Conservation (phyloP, 2,113 vertebrate genomes). For the Cyphomyrus plagiostoma region DNA sequence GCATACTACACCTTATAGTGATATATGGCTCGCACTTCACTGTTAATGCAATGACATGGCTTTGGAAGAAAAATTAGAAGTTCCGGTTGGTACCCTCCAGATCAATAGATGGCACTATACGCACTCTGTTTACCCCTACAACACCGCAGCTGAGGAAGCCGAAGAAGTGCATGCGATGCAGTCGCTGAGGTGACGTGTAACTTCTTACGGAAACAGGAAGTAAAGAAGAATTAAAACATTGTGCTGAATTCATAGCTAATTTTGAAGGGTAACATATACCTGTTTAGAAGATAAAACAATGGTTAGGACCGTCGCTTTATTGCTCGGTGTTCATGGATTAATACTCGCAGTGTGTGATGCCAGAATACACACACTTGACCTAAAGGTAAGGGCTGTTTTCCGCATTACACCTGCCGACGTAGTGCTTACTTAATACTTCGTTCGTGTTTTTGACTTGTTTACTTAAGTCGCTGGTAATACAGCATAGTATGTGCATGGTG, state of each 20-base stretch:
- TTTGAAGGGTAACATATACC: not conserved
- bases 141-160: not conserved
- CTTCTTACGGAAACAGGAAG: slow-evolving; percentile 33
- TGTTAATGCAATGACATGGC: too few relatives aligned
- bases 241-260: not conserved
- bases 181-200: slow-evolving; percentile 35
- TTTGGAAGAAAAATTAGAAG: not conserved
- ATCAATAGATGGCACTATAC: not conserved
- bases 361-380: slow-evolving; percentile 55
- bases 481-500: not conserved
- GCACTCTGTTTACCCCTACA: not conserved
- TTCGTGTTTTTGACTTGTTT: not conserved
- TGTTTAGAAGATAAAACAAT: not conserved
- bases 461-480: not conserved
- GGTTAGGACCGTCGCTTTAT: not conserved
- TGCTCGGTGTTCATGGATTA: slow-evolving; percentile 20
- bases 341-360: slow-evolving; percentile 42
- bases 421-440: not conserved
- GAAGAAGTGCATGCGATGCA: not conserved
- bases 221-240: slow-evolving; percentile 1
- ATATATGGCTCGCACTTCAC: too few relatives aligned
- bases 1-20: too few relatives aligned
- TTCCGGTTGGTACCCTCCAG: not conserved
- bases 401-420: not conserved
- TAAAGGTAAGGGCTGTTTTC: slow-evolving; percentile 46